phyloP scores from a whole-genome alignment of 2,113 vertebrate species.

The Melanocharis versteri region DNA sequence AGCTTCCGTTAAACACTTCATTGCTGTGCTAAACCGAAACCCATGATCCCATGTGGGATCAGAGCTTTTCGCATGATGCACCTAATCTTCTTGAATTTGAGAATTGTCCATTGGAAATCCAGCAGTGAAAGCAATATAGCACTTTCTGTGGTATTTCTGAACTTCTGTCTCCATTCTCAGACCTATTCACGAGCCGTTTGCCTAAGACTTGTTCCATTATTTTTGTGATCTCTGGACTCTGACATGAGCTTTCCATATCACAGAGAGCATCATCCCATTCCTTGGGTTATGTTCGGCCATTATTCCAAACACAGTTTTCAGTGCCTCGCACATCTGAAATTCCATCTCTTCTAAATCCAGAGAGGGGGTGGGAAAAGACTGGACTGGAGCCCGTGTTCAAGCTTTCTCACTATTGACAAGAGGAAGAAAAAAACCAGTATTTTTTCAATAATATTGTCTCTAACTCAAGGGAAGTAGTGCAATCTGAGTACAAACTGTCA shows the following conservation, averaged over 20 bases:
- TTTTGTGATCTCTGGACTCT: neutral
- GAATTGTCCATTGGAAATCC: neutral
- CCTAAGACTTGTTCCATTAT: neutral
- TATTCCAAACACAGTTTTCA: neutral
- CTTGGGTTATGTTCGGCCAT: neutral
- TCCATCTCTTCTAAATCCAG: neutral
- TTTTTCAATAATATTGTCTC: neutral
- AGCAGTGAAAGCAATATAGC: neutral
- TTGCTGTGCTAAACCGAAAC: neutral
- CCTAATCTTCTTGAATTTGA: neutral
- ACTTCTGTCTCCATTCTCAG: neutral
- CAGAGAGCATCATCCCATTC: neutral
- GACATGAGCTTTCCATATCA: neutral
- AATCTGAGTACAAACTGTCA: neutral
- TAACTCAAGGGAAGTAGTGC: neutral
- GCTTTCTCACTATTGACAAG: neutral
- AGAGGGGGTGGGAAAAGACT: neutral
- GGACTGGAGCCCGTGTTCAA: neutral
- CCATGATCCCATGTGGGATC: neutral
- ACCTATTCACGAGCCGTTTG: neutral
- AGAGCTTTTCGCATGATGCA: neutral
- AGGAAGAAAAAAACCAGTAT: accelerated
- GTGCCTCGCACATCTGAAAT: neutral
- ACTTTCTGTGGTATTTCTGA: neutral
- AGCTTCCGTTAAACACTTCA: neutral